Evolutionary conservation across 2,113 vertebrate genomes (phyloP), one percentile per base, ranked within the genome.

Genomic region (Sminthopsis crassicaudata): DNA sequence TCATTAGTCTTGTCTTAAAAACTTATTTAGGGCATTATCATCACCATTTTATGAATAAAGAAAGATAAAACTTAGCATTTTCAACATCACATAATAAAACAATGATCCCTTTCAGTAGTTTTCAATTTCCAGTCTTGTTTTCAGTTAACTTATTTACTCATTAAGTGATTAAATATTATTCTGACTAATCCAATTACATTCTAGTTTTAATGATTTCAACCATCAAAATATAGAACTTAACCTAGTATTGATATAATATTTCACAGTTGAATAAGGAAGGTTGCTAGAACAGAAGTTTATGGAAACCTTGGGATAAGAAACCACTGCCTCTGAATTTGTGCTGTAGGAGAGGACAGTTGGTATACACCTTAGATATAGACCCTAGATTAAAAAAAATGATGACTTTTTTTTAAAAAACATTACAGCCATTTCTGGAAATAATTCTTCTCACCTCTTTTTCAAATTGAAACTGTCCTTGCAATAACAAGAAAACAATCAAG

Each of bases 151-250:
- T 46, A 53, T 92, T 91, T 89, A 48, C 52, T 95, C 90, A 46
- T 91, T 92, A 30, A 60, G 50, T 25, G 90, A 76, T 90, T 94
- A 67, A 25, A 88, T 94, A 96, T 92, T 92, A n/a, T 94, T 95
- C 42, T 51, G 46, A 57, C 2, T 93, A 23, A 7, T 26, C 3
- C 92, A 42, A 53, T 30, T 91, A 93, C 26, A 89, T 96, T 97
- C 46, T 93, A 91, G 50, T 94, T n/a, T 88, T 91, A 42, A 84
- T 93, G 93, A 42, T 95, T 96, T 95, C n/a, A 84, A 2, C 2
- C 36, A 42, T 84, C 67, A 84, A 84, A 84, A 84, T 84, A 22
- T 23, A 42, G 19, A 42, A 6, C 36, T 42, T 42, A 42, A n/a
- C 42, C 14, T 76, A 76, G 30, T 67, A 30, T 67, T 3, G 60